Evolutionary conservation across 2,888 invertebrate species (phyloP), one percentile per base, ranked within the genome.

Genomic region (Gisinianus flammeolus): DNA sequence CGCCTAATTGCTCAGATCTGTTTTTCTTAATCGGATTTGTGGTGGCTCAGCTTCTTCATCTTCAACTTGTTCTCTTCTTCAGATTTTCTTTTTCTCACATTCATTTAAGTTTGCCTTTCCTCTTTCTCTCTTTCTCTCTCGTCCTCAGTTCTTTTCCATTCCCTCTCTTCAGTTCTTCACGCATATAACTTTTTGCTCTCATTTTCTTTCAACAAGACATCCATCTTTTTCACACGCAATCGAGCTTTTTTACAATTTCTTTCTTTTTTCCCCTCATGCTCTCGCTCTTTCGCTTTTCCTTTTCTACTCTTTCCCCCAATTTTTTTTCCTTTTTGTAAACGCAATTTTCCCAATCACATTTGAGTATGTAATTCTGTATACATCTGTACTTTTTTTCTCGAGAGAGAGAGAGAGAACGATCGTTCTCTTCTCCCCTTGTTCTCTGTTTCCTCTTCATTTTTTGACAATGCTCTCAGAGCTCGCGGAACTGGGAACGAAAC

Each of bases 101-200:
- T 77, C 77, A 77, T 77, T 77, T 71, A 58, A 68, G 81, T 72
- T 79, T 76, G 67, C 79, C 76, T 73, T 72, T 58, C 52, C 68
- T 33, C 35, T 52, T 30, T 30, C 72, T 62, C 24, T 58, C 54
- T 1, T 10, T 44, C 52, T 24, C 58, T 68, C 69, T 54, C 24
- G 54, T 56, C 22, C 19, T 56, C 56, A 10, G n/a, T 56, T 5
- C 26, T 76, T 26, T 67, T 22, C 22, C n/a, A n/a, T n/a, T 56
- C n/a, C 19, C 56, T 56, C 56, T 12, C 19, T 56, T 22, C 56
- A 56, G n/a, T 62, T 62, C 24, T 66, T 66, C 33, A 26, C 62
- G 62, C 62, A 62, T 52, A 70, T 70, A 70, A 71, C 56, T 71
- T 71, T 71, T 71, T 71, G 71, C 71, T 71, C 71, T 71, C 71